phyloP scores from a whole-genome alignment of 1,140 invertebrate species.

The Cataglyphis hispanica region DNA sequence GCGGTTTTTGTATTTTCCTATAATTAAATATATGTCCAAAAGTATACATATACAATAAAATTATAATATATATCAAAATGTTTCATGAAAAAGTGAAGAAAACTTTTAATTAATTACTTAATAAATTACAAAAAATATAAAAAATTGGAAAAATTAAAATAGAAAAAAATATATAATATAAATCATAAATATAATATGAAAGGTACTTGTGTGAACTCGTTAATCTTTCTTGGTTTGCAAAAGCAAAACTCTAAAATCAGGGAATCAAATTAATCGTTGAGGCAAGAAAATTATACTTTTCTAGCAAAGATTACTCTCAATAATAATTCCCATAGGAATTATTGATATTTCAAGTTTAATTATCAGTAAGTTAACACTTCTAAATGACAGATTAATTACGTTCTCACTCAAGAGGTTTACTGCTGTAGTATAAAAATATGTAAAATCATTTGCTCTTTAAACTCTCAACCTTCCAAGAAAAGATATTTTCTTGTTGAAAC shows the following conservation, averaged over 20 bases:
- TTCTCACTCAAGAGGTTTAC: not conserved
- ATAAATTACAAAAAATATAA: not conserved
- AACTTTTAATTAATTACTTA: too few relatives aligned
- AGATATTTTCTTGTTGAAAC: not conserved
- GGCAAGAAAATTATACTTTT: not conserved
- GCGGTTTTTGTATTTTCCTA: not conserved
- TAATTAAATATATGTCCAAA: not conserved
- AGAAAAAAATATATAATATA: not conserved
- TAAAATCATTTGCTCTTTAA: not conserved
- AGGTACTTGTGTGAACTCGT: not conserved
- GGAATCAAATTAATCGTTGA: too few relatives aligned
- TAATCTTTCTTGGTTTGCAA: not conserved
- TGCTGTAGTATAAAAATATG: not conserved
- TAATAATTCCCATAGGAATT: not conserved
- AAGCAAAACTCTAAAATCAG: not conserved
- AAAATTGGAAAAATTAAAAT: not conserved
- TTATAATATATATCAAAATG: not conserved
- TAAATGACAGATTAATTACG: not conserved
- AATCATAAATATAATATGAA: not conserved
- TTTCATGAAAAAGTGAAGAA: not conserved
- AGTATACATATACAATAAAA: not conserved
- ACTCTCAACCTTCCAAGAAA: not conserved
- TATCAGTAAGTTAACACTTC: not conserved
- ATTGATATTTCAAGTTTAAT: not conserved
- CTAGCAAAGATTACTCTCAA: too few relatives aligned